Percentiles rank a stretch among this genome's conserved stretches.
phyloP scores from a whole-genome alignment of 2,888 invertebrate species.

The Stenchaetothrips biformis region DNA sequence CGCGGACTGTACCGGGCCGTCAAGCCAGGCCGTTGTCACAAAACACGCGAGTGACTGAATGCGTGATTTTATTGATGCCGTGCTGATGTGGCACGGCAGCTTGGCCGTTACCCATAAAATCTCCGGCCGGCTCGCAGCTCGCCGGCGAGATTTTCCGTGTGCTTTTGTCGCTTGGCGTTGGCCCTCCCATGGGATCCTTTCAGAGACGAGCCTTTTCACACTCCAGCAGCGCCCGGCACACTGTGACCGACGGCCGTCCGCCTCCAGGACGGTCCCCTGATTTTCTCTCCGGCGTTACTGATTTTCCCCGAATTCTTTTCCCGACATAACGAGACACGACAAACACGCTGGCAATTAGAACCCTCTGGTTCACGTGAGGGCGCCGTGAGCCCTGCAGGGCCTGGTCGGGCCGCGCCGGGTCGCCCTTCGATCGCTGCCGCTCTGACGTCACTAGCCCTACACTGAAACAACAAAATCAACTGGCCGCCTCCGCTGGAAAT shows the following conservation, averaged over 20 bases:
- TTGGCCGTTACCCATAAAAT: slow-evolving; percentile 15
- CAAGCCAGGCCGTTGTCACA: neutral
- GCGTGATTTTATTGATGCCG: slow-evolving; percentile 19
- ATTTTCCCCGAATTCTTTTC: no score
- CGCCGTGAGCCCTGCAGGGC: neutral
- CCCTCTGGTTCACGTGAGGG: no score
- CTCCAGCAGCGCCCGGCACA: neutral
- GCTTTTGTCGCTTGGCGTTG: neutral
- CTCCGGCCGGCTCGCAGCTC: neutral
- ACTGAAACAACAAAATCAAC: no score
- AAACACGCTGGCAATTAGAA: no score
- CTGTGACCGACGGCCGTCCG: no score
- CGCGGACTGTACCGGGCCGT: neutral
- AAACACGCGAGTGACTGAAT: slow-evolving; percentile 15
- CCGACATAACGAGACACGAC: no score
- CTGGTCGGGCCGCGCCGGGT: neutral
- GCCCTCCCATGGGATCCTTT: neutral
- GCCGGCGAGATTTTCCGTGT: neutral
- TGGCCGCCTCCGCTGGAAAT: no score
- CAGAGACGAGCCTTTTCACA: neutral
- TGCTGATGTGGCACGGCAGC: neutral
- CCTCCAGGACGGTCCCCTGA: no score
- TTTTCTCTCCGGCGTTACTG: no score
- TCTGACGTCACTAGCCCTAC: no score
- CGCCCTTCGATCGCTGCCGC: no score